phyloP scores from a whole-genome alignment of 2,113 vertebrate species.

The Marcusenius ussheri region DNA sequence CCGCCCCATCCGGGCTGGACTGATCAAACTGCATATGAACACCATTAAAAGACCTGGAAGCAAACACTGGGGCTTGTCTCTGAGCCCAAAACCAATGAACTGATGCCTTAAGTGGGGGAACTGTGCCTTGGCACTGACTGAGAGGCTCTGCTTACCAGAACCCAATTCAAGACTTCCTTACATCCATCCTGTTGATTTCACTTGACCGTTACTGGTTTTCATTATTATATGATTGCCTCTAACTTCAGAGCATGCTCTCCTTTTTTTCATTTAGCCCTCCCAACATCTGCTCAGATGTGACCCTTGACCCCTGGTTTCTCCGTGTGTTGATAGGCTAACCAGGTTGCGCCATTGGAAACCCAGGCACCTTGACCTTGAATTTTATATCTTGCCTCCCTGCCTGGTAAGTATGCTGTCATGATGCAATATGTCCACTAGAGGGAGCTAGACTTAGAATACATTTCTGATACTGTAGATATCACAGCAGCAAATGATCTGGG shows the following conservation, averaged over 20 bases:
- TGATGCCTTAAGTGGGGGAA: background rate
- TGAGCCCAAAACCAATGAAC: background rate
- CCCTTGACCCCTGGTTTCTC: conserved; percentile 25
- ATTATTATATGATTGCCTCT: conserved; percentile 11
- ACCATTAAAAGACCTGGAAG: background rate
- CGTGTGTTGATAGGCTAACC: background rate
- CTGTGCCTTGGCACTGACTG: conserved; percentile 16
- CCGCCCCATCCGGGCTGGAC: background rate
- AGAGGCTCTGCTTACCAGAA: conserved; percentile 15
- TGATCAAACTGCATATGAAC: background rate
- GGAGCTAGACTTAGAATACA: background rate
- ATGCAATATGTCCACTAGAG: background rate
- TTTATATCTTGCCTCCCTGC: background rate
- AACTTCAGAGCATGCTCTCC: background rate
- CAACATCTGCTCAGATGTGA: conserved; percentile 34
- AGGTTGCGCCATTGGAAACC: background rate
- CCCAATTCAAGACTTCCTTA: conserved; percentile 20
- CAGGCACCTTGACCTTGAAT: background rate
- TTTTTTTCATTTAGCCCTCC: conserved; percentile 10
- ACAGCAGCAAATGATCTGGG: background rate
- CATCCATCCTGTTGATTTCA: conserved; percentile 11
- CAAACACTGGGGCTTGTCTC: background rate
- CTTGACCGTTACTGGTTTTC: background rate
- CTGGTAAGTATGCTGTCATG: background rate
- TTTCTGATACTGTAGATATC: background rate